These are phyloP conservation scores for Ganaspis sp. DNA, from an alignment of 1,140 invertebrate species.

Conservation along the genomic window DNA sequence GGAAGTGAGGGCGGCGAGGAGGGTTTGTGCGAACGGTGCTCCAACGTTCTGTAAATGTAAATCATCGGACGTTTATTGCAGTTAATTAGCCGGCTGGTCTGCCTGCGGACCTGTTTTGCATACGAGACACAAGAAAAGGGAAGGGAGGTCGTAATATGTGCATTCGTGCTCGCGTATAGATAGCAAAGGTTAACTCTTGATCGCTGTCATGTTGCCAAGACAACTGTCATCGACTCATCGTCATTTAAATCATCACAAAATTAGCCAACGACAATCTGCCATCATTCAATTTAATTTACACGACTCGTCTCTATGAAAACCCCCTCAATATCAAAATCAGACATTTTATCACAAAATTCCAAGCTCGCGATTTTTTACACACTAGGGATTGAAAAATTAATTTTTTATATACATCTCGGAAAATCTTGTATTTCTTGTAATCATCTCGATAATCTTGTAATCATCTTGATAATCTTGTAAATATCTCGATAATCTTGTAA, in stretches of 20 bases:
- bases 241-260: slow-evolving; percentile 16
- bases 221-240: slow-evolving; percentile 15
- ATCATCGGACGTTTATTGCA: slow-evolving; percentile 68
- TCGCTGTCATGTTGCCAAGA: slow-evolving; percentile 10
- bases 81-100: slow-evolving; percentile 64
- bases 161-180: slow-evolving; percentile 11
- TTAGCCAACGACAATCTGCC: background rate
- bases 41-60: slow-evolving; percentile 65
- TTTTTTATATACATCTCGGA: too few relatives aligned
- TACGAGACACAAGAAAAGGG: slow-evolving; percentile 44
- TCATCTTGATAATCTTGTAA: too few relatives aligned
- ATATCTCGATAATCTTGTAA: too few relatives aligned
- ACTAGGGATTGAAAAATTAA: too few relatives aligned
- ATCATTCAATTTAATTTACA: background rate
- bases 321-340: too few relatives aligned
- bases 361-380: too few relatives aligned
- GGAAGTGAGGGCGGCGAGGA: slow-evolving; percentile 9
- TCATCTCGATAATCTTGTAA: too few relatives aligned
- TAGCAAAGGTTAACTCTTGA: slow-evolving; percentile 44
- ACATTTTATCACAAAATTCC: too few relatives aligned
- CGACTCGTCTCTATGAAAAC: too few relatives aligned
- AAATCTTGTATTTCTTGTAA: too few relatives aligned
- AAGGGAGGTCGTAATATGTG: slow-evolving; percentile 39
- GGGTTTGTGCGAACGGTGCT: slow-evolving; percentile 23
- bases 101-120: slow-evolving; percentile 58